These are phyloP conservation scores for Pipistrellus kuhlii DNA, from an alignment of 2,797 vertebrate genomes.

Conservation along the genomic window DNA sequence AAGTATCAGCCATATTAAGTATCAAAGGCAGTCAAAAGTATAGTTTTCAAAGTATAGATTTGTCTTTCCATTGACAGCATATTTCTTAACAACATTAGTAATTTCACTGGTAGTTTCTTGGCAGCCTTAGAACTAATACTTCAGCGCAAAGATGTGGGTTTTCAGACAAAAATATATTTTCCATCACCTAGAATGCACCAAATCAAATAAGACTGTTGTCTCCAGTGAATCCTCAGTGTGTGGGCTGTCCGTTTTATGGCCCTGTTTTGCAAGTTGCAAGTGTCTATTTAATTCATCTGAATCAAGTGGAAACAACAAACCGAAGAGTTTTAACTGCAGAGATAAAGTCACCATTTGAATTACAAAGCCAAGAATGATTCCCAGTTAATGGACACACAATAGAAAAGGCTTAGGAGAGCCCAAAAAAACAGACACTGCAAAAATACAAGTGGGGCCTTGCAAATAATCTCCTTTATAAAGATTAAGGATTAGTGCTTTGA, in stretches of 20 bases:
- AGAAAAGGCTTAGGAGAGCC: slow-evolving; percentile 14
- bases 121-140: slow-evolving; percentile 38
- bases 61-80: not conserved
- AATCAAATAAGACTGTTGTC: slow-evolving; percentile 6
- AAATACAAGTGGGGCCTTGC: slow-evolving; percentile 12
- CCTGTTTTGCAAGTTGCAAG: slow-evolving; percentile 60
- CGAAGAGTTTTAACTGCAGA: slow-evolving; percentile 49
- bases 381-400: slow-evolving; percentile 11
- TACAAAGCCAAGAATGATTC: slow-evolving; percentile 58
- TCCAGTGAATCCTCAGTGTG: not conserved
- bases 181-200: slow-evolving; percentile 5
- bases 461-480: not conserved
- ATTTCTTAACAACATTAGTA: slow-evolving; percentile 33
- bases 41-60: slow-evolving; percentile 34
- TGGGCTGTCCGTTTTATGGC: not conserved
- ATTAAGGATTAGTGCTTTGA: slow-evolving; percentile 61
- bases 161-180: slow-evolving; percentile 24
- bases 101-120: slow-evolving; percentile 34
- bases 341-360: slow-evolving; percentile 53
- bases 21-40: slow-evolving; percentile 28
- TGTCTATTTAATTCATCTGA: slow-evolving; percentile 59
- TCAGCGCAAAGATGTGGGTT: slow-evolving; percentile 18
- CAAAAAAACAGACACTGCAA: not conserved
- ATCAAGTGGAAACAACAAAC: slow-evolving; percentile 56
- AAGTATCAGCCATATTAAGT: not conserved